Evolutionary conservation across 2,113 vertebrate species (phyloP).

Genomic region (Cryptomyrus ogoouensis): DNA sequence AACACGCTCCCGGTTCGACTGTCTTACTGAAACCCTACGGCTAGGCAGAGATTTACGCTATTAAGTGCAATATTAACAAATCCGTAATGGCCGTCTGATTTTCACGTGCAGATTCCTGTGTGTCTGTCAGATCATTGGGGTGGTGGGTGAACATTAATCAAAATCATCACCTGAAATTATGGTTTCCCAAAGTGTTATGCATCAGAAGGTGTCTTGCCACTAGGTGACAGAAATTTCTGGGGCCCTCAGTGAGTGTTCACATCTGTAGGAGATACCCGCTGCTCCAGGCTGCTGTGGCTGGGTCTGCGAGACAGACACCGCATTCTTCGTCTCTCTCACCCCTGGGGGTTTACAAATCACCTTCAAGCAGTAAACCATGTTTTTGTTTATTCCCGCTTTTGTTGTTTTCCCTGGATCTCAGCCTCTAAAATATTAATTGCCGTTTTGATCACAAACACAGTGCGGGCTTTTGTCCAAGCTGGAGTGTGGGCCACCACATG

Average conservation of each 20-base stretch:
- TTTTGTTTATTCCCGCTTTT: slow-evolving; percentile 59
- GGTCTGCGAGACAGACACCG: not conserved
- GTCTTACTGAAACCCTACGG: not conserved
- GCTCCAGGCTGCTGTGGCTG: not conserved
- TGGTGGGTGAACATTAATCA: not conserved
- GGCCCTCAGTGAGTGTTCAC: not conserved
- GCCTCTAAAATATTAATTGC: slow-evolving; percentile 65
- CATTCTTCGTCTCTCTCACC: slow-evolving; percentile 53
- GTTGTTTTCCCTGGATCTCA: slow-evolving; percentile 57
- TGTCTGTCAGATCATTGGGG: not conserved
- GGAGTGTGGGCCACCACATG: slow-evolving; percentile 55
- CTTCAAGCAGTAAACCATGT: slow-evolving; percentile 56
- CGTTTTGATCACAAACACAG: slow-evolving; percentile 58
- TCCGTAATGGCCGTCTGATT: not conserved
- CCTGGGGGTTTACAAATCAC: slow-evolving; percentile 64
- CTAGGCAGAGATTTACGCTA: not conserved
- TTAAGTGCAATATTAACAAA: not conserved
- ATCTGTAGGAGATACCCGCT: not conserved
- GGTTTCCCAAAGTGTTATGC: not conserved
- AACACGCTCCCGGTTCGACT: not conserved
- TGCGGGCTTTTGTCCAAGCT: slow-evolving; percentile 39
- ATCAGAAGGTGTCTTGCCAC: not conserved
- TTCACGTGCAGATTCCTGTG: not conserved
- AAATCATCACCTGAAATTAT: not conserved
- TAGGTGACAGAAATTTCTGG: not conserved